A percentile compares a stretch with the other conserved stretches of the same genome.
Conservation (phyloP, 2,113 vertebrate species). For the Tragulus kanchil region DNA sequence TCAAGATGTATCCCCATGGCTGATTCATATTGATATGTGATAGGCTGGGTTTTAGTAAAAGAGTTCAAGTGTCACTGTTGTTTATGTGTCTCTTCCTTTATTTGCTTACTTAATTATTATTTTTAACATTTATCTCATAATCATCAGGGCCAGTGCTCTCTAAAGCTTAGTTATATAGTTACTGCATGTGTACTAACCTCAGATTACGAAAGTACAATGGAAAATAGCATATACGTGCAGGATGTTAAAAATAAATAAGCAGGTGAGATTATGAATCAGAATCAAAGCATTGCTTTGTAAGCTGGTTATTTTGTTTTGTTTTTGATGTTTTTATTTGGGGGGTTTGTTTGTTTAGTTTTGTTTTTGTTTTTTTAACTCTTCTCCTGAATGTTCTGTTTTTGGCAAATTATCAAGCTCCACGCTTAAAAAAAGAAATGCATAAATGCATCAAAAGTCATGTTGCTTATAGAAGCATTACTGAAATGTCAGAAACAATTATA, state of each 20-base stretch:
- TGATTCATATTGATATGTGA: too few relatives aligned
- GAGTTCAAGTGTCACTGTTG: neutral
- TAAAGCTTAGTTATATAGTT: neutral
- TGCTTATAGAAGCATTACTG: constrained; percentile 82
- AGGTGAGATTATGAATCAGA: constrained; percentile 1
- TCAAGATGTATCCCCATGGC: too few relatives aligned
- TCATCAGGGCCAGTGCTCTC: neutral
- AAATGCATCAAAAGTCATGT: constrained; percentile 79
- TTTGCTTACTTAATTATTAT: neutral
- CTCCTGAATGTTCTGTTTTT: constrained; percentile 57
- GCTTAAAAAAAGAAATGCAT: constrained; percentile 69
- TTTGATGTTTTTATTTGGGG: too few relatives aligned
- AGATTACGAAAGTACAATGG: neutral
- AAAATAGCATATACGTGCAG: neutral
- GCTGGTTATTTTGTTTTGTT: neutral
- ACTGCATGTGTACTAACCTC: neutral
- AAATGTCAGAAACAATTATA: constrained; percentile 84
- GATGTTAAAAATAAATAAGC: neutral
- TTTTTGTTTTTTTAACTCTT: constrained; percentile 35
- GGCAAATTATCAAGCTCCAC: constrained; percentile 59
- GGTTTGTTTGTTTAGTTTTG: neutral
- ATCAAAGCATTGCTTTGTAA: constrained; percentile 59
- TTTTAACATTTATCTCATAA: constrained; percentile 22
- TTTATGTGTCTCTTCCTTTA: constrained; percentile 15
- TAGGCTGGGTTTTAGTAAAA: neutral